Percentiles rank a stretch among this genome's conserved stretches.
Evolutionary conservation across 2,888 invertebrate species (phyloP).

Genomic region (Yponomeuta cagnagella): DNA sequence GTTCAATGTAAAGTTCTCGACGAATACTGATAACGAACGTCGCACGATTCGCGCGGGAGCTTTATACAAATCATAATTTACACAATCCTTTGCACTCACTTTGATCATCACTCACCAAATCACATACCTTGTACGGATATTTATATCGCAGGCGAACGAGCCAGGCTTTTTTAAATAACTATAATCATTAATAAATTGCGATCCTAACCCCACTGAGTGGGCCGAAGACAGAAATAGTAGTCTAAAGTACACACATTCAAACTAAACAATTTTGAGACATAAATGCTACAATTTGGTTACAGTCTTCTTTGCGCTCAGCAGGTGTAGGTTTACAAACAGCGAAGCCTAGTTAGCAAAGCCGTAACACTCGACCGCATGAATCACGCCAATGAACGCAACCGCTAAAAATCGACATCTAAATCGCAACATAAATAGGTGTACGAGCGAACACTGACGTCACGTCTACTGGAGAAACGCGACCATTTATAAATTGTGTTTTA

Average conservation of each 20-base stretch:
- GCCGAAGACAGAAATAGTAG: background rate
- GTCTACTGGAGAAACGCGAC: background rate
- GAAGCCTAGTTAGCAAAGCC: background rate
- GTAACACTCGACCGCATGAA: background rate
- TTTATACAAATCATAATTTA: slow-evolving; percentile 10
- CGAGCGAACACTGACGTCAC: background rate
- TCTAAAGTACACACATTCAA: background rate
- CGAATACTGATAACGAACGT: slow-evolving; percentile 28
- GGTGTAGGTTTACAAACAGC: background rate
- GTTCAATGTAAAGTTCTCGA: slow-evolving; percentile 23
- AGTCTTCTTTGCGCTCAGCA: background rate
- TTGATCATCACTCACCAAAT: background rate
- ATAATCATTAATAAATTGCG: background rate
- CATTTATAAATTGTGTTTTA: background rate
- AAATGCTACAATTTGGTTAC: background rate
- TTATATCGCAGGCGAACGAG: slow-evolving; percentile 3
- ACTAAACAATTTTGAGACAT: slow-evolving; percentile 1
- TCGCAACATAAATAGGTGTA: background rate
- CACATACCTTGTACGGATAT: slow-evolving; percentile 4
- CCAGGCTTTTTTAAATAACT: background rate
- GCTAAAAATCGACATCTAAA: background rate
- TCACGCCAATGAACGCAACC: background rate
- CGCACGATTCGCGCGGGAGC: slow-evolving; percentile 14
- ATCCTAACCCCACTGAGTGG: background rate
- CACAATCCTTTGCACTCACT: background rate